Base-by-base conservation (phyloP, 1,140 invertebrate species). In the Phymorhynchus buccinoides region DNA sequence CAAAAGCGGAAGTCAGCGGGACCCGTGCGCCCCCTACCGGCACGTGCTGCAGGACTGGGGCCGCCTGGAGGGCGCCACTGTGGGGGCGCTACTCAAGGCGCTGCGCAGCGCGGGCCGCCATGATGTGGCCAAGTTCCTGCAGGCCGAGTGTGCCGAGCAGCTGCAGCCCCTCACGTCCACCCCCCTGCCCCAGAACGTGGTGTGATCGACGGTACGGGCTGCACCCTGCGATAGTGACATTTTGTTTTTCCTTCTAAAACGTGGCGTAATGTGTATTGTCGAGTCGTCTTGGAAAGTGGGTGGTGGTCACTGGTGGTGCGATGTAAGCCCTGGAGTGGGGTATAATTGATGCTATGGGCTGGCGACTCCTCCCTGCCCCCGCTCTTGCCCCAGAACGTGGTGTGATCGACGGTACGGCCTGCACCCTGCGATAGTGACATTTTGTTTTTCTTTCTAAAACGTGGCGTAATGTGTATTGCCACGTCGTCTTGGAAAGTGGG, bases 41-140 rank as follows among this genome's bases (percentile, higher is more conserved):
- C 84, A 85, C 79, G 44, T 88, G 22, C 83, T 88, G 48, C 39
- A 68, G 44, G 86, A 88, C 62, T 88, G 88, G 88, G 48, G 82
- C 12, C 84, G 85, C 75, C 78, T 79, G 22, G 85, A 87, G 56
- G 68, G 79, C 81, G 84, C 88, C 16, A 88, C 88, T 37, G 85
- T 88, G 22, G 88, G 83, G 22, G 83, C 87, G 2, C 83, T 88
- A 22, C 79, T 88, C 66, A 80, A 84, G 41, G 88, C 86, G 27
- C 66, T 88, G 37, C 84, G 77, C 66, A 86, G 85, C 83, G 78
- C 85, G 3, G 86, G 86, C 7, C 83, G 88, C 44, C 83, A 80
- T 27, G 88, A 88, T 42, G 86, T 87, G 56, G 84, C 85, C 0
- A 84, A 75, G 80, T 75, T 87, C 27, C 37, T 88, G 62, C 86